Conservation (phyloP, 2,888 invertebrate species). For the Aleiodes alternator region DNA sequence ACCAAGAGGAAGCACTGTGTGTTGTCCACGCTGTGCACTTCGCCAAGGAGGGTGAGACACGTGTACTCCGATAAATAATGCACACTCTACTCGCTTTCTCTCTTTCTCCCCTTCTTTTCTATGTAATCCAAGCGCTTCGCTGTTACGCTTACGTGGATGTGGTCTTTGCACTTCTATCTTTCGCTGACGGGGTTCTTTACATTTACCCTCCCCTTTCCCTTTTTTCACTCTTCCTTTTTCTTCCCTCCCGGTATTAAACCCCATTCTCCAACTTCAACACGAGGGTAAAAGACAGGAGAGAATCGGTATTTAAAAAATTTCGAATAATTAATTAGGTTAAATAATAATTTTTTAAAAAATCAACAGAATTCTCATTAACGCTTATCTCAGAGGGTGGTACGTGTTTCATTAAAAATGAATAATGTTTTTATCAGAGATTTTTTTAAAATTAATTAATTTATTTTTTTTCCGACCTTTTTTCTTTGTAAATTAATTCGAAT, state of each 20-base stretch:
- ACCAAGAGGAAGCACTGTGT: slow-evolving; percentile 45
- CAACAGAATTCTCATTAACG: not conserved
- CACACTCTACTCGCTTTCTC: slow-evolving; percentile 54
- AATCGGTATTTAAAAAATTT: slow-evolving; percentile 28
- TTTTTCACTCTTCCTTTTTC: not conserved
- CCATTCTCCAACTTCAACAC: slow-evolving; percentile 24
- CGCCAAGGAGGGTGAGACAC: slow-evolving; percentile 71
- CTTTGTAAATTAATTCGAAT: no score
- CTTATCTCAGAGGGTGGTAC: not conserved
- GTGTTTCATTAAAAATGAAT: no score
- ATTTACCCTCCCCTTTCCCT: slow-evolving; percentile 26
- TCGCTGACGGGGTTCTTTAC: slow-evolving; percentile 51
- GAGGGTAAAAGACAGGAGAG: not conserved
- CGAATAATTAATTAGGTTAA: not conserved
- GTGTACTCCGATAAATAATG: slow-evolving; percentile 74
- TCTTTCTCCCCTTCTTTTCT: slow-evolving; percentile 45
- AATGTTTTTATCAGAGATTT: no score
- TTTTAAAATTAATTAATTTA: no score
- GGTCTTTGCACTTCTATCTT: slow-evolving; percentile 56
- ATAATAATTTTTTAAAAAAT: slow-evolving; percentile 4
- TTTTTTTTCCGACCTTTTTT: no score
- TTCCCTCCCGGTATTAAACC: slow-evolving; percentile 29
- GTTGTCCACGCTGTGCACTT: slow-evolving; percentile 56
- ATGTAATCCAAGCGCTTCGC: slow-evolving; percentile 37
- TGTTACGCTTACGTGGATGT: slow-evolving; percentile 50